These are phyloP conservation scores for Micrasema minimum DNA, from an alignment of 1,140 invertebrate species.

Conservation along the genomic window DNA sequence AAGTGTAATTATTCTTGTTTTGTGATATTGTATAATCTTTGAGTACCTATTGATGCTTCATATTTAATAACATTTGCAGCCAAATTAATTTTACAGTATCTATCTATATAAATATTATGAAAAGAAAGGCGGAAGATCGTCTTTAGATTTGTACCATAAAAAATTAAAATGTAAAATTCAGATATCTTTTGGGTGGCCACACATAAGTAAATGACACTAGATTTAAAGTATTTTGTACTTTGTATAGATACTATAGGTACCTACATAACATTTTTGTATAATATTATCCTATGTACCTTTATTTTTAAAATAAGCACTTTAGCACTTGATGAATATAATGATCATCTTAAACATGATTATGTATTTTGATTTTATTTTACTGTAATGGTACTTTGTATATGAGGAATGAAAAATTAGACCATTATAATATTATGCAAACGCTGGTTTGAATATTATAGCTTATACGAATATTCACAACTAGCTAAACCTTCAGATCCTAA, in stretches of 20 bases:
- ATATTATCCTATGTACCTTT: conserved; percentile 18
- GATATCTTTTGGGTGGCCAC: conserved; percentile 3
- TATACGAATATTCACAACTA: conserved; percentile 24
- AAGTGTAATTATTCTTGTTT: too few species aligned
- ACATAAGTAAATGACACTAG: conserved; percentile 23
- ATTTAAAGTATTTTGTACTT: conserved; percentile 34
- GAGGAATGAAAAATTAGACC: conserved; percentile 14
- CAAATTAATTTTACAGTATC: too few species aligned
- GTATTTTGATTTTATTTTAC: conserved; percentile 12
- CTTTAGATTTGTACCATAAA: too few species aligned
- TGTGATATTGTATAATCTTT: too few species aligned
- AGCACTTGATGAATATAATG: conserved; percentile 12
- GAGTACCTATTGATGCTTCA: too few species aligned
- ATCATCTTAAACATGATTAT: neutral
- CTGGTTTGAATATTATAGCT: too few species aligned
- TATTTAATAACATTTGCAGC: too few species aligned
- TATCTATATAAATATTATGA: too few species aligned
- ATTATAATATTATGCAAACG: too few species aligned
- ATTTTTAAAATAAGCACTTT: conserved; percentile 7
- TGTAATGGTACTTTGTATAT: conserved; percentile 13
- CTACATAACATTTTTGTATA: conserved; percentile 26
- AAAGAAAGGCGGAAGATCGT: too few species aligned
- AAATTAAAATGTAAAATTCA: neutral
- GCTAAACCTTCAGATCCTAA: conserved; percentile 19
- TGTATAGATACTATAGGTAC: conserved; percentile 25